Evolutionary conservation across 2,888 invertebrate genomes (phyloP), one percentile per base, ranked within the genome.

Genomic region (Drosophila nr. perissopoda): DNA sequence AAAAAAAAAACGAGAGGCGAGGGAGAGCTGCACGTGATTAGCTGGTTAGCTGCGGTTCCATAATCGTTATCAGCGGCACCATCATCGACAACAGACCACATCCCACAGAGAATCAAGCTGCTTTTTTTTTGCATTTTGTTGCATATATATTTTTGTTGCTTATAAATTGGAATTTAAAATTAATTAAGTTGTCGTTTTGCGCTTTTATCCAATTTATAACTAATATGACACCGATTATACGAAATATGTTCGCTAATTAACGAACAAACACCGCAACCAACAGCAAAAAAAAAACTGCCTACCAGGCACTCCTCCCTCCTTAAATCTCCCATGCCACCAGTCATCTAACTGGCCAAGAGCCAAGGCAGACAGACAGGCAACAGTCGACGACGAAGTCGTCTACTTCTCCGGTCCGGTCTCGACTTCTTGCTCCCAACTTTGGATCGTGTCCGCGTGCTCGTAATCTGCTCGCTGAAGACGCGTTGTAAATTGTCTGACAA

Each of bases 241-340:
- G 92, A 92, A 92, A 92, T 92, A 92, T 92, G 92, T 92, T 92
- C 92, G 90, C 92, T 92, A 92, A 92, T 92, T 92, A 92, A 92
- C 92, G 92, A 90, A 90, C 91, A 91, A 91, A 92, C 92, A 91
- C 91, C 90, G 72, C 83, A 79, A 52, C 64, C 65, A 60, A 72
- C 69, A 51, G 42, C 21, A 10, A 16, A 29, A 58, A 4, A 21
- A 29, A 54, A 59, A 59, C 65, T 31, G 42, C 36, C 51, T 66
- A 8, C 56, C 45, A 25, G 56, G 11, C 54, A 60, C 18, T 53
- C 58, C 59, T 40, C 48, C 33, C 33, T n/a, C 38, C 36, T 38
- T 16, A 16, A 8, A 40, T 34, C 38, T 16, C 10, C 13, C 53
- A 16, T 45, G 53, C 34, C 5, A 5, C 4, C 40, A 58, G 61